These are phyloP conservation scores for Paramuricea clavata DNA, from an alignment of 92 coral and sea anemone genomes.

Conservation along the genomic window DNA sequence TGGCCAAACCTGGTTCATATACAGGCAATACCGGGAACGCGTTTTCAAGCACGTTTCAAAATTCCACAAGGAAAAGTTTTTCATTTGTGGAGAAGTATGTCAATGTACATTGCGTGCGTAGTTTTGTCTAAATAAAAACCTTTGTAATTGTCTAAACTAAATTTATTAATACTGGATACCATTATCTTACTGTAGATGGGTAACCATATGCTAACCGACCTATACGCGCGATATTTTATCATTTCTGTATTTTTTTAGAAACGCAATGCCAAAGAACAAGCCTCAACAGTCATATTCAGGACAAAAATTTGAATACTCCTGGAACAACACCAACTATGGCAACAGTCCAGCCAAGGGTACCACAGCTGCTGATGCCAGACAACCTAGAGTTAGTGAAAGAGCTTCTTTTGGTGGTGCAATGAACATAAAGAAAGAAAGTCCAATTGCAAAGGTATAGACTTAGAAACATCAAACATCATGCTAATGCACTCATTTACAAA, in stretches of 20 bases:
- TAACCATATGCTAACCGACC: too few species aligned
- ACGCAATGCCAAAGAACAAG: slow-evolving; percentile 1
- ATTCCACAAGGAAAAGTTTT: not conserved
- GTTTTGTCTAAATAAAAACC: too few species aligned
- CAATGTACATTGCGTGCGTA: too few species aligned
- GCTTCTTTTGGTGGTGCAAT: not conserved
- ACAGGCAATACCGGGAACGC: not conserved
- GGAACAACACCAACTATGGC: slow-evolving; percentile 12
- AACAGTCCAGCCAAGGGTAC: slow-evolving; percentile 16
- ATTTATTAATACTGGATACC: too few species aligned
- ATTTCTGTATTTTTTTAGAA: slow-evolving; percentile 1
- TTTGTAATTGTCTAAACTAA: not conserved
- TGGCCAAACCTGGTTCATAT: not conserved
- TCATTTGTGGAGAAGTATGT: not conserved
- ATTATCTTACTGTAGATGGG: too few species aligned
- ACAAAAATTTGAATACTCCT: slow-evolving; percentile 2
- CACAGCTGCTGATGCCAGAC: slow-evolving; percentile 6
- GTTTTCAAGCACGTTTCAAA: not conserved
- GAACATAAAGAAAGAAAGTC: slow-evolving; percentile 4
- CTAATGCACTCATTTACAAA: not conserved
- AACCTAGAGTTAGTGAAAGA: not conserved
- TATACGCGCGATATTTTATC: too few species aligned
- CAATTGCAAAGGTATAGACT: not conserved
- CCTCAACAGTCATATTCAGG: slow-evolving; percentile 28
- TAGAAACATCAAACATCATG: not conserved